Base-by-base conservation (phyloP, 2,888 invertebrate genomes). In the Coleophora flavipennella region DNA sequence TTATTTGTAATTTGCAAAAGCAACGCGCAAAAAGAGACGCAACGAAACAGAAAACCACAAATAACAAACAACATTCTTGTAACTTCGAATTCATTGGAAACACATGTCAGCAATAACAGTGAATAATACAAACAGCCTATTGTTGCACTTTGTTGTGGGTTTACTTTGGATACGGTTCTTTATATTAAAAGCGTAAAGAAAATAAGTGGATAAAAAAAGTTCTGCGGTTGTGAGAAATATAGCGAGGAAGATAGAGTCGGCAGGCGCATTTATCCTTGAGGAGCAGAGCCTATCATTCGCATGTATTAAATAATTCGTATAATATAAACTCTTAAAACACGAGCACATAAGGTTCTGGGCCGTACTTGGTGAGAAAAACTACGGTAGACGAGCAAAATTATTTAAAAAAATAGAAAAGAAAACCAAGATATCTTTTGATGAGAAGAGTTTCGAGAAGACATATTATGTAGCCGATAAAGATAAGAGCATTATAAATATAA, bases 301-400 rank as follows among this genome's bases (percentile, higher is more conserved):
- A 65, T 54, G 57, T 57, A 72, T 57, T 57, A 72, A 69, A 75
- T 75, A 75, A 74, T 75, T 79, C 68, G 63, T 69, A 75, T 75
- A 75, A 79, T 77, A 75, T 70, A 71, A 72, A 72, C 71, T 67
- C 62, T 63, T 61, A 67, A 76, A 76, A 75, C 67, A 70, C 67
- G 76, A 72, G 70, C 70, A 67, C 20, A 20, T 6, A 20, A 20
- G 20, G n/a, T n/a, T n/a, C n/a, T n/a, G n/a, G n/a, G n/a, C n/a
- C n/a, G n/a, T n/a, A 20, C 20, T 20, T 20, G 20, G 6, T 20
- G 20, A 20, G 20, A 20, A 20, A n/a, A n/a, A n/a, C n/a, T n/a
- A n/a, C n/a, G 20, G 20, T 20, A 20, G 20, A 20, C 3, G 6
- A 20, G 20, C 6, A 20, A 20, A 3, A 20, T 20, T 20, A 20